These are phyloP conservation scores for Enteromius anoplus DNA, from an alignment of 2,797 vertebrate genomes.

Conservation along the genomic window DNA sequence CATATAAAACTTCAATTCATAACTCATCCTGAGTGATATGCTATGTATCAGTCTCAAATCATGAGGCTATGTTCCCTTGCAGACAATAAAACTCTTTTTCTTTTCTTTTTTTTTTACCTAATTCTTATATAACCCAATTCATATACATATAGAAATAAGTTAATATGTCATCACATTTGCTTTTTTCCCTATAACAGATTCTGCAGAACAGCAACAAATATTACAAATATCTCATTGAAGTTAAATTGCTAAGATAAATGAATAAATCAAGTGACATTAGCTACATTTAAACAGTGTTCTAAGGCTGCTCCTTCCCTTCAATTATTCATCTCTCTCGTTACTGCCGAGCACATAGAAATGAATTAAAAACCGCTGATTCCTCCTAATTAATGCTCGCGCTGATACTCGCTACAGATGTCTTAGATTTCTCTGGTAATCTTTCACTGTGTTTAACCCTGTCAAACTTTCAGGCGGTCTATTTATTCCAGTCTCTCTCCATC, in stretches of 20 bases:
- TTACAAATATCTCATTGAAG: conserved; percentile 69
- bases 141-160: not conserved
- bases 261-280: conserved; percentile 72
- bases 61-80: not conserved
- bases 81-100: not conserved
- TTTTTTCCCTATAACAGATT: conserved; percentile 54
- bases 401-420: conserved; percentile 74
- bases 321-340: conserved; percentile 70
- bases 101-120: too few relatives aligned
- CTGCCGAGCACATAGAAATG: conserved; percentile 60
- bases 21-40: not conserved
- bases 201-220: conserved; percentile 60
- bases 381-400: conserved; percentile 65
- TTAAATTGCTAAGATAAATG: conserved; percentile 67
- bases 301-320: conserved; percentile 56
- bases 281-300: conserved; percentile 74
- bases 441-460: conserved; percentile 68
- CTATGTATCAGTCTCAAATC: not conserved
- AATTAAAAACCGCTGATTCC: conserved; percentile 64
- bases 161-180: not conserved
- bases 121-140: not conserved
- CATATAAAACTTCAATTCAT: not conserved
- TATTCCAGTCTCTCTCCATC: conserved; percentile 13
- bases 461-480: conserved; percentile 43
- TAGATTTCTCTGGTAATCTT: conserved; percentile 61